Evolutionary conservation across 1,140 invertebrate species (phyloP), one percentile per base, ranked within the genome.

Genomic region (Heliconius melpomene): DNA sequence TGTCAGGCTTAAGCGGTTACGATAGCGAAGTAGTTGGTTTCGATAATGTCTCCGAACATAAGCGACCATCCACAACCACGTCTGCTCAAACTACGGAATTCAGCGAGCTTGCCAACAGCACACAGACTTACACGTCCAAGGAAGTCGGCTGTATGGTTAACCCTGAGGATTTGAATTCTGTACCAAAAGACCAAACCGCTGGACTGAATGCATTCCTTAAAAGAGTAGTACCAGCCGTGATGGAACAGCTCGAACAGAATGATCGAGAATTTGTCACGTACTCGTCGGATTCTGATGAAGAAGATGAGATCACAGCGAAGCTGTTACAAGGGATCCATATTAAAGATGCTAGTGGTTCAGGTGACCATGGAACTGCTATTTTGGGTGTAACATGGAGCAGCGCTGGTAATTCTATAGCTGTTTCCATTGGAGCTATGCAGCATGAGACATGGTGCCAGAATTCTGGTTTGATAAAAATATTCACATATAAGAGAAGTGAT

Each of bases 271-370:
- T 87, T 3, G 38, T 84, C 0, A 86, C 86, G 74, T 85, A 90
- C 40, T 93, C 91, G 2, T 92, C 91, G 0, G 92, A 94, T 75
- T 91, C 91, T 20, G 93, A 94, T 1, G 90, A 92, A 9, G 93
- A 93, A 26, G 91, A 94, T 18, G 32, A 82, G 0, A 8, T 91
- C 0, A 76, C 57, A 2, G 88, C 90, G 0, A 91, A 89, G 32
- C 13, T 92, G 1, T 78, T 92, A 6, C 92, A 94, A 72, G 88
- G 91, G 50, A 85, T 94, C 0, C 83, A 84, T n/a, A 32, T 89
- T 0, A 86, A 86, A 71, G 86, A 90, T 23, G 83, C 82, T 0
- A 79, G 85, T 6, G 89, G 87, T 5, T 83, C 86, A 0, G 93
- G 93, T 0, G 92, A 93, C 26, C 86, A 91, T 38, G 80, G 85